Percentiles rank a stretch among this genome's conserved stretches.
Evolutionary conservation across 2,113 vertebrate species (phyloP).

Genomic region (Rafetus swinhoei): DNA sequence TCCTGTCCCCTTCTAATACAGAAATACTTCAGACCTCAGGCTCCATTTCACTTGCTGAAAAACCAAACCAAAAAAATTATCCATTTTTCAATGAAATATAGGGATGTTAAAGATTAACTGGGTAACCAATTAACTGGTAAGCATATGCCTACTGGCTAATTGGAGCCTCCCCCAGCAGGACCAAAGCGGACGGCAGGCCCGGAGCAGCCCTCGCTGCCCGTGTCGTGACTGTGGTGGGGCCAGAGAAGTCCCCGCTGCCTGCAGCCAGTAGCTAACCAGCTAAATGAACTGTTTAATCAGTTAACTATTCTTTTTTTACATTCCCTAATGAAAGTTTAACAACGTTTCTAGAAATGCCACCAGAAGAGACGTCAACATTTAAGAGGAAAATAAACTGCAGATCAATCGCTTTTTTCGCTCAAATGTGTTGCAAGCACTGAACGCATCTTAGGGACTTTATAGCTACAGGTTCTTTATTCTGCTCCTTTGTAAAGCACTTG

Average conservation of each 20-base stretch:
- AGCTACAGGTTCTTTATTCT: background rate
- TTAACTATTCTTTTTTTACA: no score
- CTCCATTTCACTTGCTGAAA: background rate
- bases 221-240: no score
- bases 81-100: background rate
- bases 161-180: no score
- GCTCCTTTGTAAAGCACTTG: background rate
- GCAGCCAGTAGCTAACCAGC: no score
- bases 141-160: no score
- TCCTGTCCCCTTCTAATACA: background rate
- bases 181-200: no score
- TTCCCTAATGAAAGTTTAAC: background rate
- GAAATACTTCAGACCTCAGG: fast-evolving
- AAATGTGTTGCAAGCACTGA: background rate
- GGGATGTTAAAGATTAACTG: no score
- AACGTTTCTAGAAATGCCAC: background rate
- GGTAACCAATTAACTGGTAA: no score
- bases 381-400: background rate
- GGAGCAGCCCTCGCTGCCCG: no score
- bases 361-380: background rate
- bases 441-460: background rate
- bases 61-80: background rate
- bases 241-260: no score
- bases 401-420: background rate
- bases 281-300: no score